Evolutionary conservation across 2,888 invertebrate genomes (phyloP).

Genomic region (Harmothoe impar): DNA sequence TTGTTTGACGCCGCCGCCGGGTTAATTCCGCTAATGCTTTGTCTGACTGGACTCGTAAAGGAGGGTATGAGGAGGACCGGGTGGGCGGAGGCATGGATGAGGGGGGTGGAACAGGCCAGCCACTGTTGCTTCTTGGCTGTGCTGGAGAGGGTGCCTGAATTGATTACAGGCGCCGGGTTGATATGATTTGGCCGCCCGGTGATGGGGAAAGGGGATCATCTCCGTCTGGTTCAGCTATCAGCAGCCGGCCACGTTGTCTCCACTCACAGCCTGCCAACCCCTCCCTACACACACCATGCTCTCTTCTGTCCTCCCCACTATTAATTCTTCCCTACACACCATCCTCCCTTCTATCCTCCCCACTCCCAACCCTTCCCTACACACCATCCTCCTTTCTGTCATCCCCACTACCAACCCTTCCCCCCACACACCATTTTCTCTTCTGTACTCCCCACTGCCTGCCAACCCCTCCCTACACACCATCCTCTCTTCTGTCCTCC

Average conservation of each 20-base stretch:
- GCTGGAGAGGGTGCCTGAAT: background rate
- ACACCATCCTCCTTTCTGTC: background rate
- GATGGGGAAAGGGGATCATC: constrained; percentile 27
- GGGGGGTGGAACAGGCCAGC: background rate
- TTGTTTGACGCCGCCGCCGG: background rate
- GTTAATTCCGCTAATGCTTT: constrained; percentile 26
- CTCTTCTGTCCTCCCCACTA: background rate
- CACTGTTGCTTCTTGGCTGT: constrained; percentile 12
- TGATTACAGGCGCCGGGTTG: constrained; percentile 23
- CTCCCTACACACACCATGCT: background rate
- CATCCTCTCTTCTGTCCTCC: too few relatives aligned
- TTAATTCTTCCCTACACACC: too few relatives aligned
- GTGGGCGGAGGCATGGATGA: background rate
- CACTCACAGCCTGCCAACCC: background rate
- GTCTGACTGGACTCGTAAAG: constrained; percentile 7
- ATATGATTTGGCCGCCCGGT: constrained; percentile 25
- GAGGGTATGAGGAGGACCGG: background rate
- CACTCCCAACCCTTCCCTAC: background rate
- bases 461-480: too few relatives aligned
- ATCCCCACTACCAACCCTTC: background rate
- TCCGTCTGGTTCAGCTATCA: background rate
- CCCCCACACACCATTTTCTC: background rate
- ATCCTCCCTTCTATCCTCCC: too few relatives aligned
- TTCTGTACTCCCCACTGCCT: too few relatives aligned
- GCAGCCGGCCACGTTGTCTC: background rate